phyloP scores from a whole-genome alignment of 1,140 invertebrate species.

The Saxidomus purpurata region DNA sequence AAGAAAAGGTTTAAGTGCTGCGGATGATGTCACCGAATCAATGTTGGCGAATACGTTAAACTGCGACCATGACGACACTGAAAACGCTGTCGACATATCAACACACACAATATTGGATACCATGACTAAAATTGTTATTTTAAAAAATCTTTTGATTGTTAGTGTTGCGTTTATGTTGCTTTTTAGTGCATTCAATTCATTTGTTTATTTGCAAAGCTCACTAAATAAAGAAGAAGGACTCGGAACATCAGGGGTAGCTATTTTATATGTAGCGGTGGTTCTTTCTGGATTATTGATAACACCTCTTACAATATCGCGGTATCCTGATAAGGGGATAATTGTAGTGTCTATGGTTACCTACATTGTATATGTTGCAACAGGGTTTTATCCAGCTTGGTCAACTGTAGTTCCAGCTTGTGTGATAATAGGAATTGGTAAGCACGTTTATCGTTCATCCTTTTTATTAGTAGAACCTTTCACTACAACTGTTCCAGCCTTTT shows the following conservation, averaged over 20 bases:
- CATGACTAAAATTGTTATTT: background rate
- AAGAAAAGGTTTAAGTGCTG: too few relatives aligned
- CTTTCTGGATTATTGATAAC: slow-evolving; percentile 20
- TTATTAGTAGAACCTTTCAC: too few relatives aligned
- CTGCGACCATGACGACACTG: background rate
- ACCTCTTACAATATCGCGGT: background rate
- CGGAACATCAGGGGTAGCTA: slow-evolving; percentile 1
- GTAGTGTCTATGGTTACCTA: slow-evolving; percentile 19
- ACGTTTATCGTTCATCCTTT: too few relatives aligned
- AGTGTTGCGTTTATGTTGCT: slow-evolving; percentile 10
- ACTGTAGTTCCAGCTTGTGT: background rate
- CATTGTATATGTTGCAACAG: slow-evolving; percentile 6
- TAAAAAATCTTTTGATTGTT: background rate
- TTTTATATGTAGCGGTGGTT: background rate
- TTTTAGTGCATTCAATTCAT: slow-evolving; percentile 38
- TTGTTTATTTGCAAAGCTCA: slow-evolving; percentile 22
- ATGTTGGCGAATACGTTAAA: background rate
- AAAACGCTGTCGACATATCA: background rate
- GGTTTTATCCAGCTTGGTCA: slow-evolving; percentile 21
- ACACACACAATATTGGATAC: background rate
- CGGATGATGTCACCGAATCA: background rate
- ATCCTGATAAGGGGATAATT: slow-evolving; percentile 29
- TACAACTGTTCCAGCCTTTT: too few relatives aligned
- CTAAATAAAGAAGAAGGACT: slow-evolving; percentile 39
- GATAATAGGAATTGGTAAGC: background rate